Base-by-base conservation (phyloP, 2,113 vertebrate genomes). In the Chelonoidis abingdonii region DNA sequence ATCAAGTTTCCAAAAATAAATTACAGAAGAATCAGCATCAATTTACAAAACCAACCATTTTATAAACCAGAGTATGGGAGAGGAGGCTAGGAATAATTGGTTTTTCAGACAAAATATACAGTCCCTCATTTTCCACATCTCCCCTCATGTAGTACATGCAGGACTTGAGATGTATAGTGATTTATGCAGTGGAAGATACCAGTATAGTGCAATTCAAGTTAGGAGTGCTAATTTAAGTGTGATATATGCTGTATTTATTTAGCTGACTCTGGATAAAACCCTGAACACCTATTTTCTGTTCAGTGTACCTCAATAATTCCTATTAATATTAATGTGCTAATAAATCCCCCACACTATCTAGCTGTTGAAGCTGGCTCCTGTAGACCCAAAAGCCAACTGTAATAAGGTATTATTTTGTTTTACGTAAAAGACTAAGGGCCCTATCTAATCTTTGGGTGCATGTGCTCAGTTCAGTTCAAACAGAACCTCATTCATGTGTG, bases 51-150 rank as follows among this genome's bases (percentile, higher is more conserved):
- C 9, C 44, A 96, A 89, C 79, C 88, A 53, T 54, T 80, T 94
- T 90, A 84, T 89, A 90, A 82, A 84, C 90, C 79, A 94, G 83
- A 80, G 62, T 93, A 25, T 88, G 83, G 81, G 81, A 94, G 93
- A 87, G 89, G 57, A 95, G 75, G 86, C 8, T 31, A 86, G 44
- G 72, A 93, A 96, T 16, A 88, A 83, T 19, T 38, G 1, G 10
- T 91, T 95, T 83, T 79, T 83, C 92, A 94, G 95, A 93, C 96
- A 97, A 95, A 89, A 95, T 87, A 96, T 0, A 94, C 84, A 95
- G 53, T 79, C 41, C 21, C 44, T 85, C 84, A 86, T 86, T 94
- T 96, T 97, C 72, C 90, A 94, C 94, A 72, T n/a, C n/a, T 38
- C 69, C 38, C 44, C 53, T 95, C 83, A 92, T 2, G 62, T 9